Conservation (phyloP, 2,113 vertebrate species). For the Tyrannus savana region DNA sequence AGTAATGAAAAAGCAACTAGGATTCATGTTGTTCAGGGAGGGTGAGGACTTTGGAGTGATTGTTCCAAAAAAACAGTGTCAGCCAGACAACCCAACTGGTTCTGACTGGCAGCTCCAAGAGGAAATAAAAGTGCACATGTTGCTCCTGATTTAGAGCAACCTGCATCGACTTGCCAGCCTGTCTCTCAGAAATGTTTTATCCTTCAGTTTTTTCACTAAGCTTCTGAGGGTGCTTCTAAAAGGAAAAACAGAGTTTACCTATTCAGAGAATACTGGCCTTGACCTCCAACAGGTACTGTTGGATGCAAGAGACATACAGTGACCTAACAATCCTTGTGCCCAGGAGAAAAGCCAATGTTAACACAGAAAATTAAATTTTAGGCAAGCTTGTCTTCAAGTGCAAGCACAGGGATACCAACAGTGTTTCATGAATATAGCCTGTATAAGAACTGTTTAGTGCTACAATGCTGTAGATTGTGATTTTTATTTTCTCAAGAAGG, state of each 20-base stretch:
- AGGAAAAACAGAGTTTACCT: not conserved
- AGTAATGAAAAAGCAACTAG: not conserved
- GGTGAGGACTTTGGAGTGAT: not conserved
- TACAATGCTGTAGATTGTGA: not conserved
- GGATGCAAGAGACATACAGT: not conserved
- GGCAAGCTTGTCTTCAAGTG: not conserved
- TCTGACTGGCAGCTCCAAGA: not conserved
- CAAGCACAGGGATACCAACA: not conserved
- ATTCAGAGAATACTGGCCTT: not conserved
- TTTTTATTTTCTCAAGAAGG: not conserved
- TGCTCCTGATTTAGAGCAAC: not conserved
- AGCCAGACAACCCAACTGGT: not conserved
- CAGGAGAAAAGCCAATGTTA: not conserved
- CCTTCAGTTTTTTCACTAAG: not conserved
- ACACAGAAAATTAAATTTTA: not conserved
- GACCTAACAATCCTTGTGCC: not conserved
- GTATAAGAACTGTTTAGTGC: not conserved
- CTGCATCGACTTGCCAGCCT: not conserved
- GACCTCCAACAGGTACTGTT: not conserved
- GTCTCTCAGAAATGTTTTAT: not conserved
- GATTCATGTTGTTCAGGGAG: not conserved
- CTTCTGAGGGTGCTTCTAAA: not conserved
- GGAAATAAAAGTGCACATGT: not conserved
- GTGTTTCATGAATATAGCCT: not conserved
- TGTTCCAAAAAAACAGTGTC: not conserved